Conservation (phyloP, 2,113 vertebrate genomes). For the Uria aalge region DNA sequence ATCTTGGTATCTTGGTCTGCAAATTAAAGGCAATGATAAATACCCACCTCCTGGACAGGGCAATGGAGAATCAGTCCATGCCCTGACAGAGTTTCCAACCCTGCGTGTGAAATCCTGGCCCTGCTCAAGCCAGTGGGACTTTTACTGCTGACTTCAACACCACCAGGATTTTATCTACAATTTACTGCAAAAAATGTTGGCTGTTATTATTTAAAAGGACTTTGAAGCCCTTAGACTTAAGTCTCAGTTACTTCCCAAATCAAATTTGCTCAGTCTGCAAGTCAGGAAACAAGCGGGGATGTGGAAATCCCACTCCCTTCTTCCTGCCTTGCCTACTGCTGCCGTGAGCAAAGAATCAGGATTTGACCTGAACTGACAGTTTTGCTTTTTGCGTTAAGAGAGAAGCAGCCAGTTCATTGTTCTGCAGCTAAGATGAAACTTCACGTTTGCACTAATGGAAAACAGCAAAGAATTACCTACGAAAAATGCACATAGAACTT, state of each 20-base stretch:
- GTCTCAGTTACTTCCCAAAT: not conserved
- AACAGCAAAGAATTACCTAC: not conserved
- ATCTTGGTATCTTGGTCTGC: not conserved
- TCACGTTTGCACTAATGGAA: not conserved
- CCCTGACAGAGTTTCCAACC: rapidly evolving
- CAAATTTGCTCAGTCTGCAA: not conserved
- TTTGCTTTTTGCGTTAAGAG: not conserved
- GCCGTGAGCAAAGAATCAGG: not conserved
- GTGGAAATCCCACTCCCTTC: not conserved
- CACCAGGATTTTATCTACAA: not conserved
- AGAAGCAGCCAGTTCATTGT: not conserved
- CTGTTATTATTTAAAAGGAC: not conserved
- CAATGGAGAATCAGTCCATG: not conserved
- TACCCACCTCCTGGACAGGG: not conserved
- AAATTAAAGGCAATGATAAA: not conserved
- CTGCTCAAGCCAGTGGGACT: not conserved
- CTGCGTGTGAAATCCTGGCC: not conserved
- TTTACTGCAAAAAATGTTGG: not conserved
- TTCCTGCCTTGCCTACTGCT: not conserved
- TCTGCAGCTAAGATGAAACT: not conserved
- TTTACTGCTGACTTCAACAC: not conserved
- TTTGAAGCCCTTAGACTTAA: not conserved
- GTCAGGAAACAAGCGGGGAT: not conserved
- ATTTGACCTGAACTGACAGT: not conserved
- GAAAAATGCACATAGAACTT: not conserved